Conservation (phyloP, 2,888 invertebrate genomes). For the Synergus gifuensis region DNA sequence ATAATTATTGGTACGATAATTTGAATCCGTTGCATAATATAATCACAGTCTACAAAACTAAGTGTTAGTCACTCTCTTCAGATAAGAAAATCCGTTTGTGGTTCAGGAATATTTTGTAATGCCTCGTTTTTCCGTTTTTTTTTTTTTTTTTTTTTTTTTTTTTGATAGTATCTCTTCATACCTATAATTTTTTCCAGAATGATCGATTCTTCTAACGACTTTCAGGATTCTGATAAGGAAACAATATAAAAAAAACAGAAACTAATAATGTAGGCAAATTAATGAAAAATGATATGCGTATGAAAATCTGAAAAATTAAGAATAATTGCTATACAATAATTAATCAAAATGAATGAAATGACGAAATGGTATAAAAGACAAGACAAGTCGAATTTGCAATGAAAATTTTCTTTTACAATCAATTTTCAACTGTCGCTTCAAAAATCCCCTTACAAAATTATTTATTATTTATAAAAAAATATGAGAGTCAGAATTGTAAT, state of each 20-base stretch:
- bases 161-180: not conserved
- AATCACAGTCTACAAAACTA: not conserved
- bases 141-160: not conserved
- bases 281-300: not conserved
- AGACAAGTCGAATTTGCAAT: too few relatives aligned
- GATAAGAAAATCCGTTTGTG: not conserved
- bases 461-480: too few relatives aligned
- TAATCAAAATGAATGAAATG: not conserved
- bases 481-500: too few relatives aligned
- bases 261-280: not conserved
- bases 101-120: not conserved
- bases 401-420: too few relatives aligned
- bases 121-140: not conserved
- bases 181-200: not conserved
- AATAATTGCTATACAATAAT: not conserved
- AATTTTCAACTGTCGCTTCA: too few relatives aligned
- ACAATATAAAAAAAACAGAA: not conserved
- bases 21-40: too few relatives aligned
- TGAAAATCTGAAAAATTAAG: not conserved
- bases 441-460: too few relatives aligned
- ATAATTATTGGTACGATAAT: too few relatives aligned
- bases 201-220: not conserved
- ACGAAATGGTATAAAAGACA: not conserved
- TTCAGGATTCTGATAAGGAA: not conserved
- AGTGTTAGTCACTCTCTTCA: not conserved